Evolutionary conservation across 1,140 invertebrate genomes (phyloP), one percentile per base, ranked within the genome.

Genomic region (Phthorimaea operculella): DNA sequence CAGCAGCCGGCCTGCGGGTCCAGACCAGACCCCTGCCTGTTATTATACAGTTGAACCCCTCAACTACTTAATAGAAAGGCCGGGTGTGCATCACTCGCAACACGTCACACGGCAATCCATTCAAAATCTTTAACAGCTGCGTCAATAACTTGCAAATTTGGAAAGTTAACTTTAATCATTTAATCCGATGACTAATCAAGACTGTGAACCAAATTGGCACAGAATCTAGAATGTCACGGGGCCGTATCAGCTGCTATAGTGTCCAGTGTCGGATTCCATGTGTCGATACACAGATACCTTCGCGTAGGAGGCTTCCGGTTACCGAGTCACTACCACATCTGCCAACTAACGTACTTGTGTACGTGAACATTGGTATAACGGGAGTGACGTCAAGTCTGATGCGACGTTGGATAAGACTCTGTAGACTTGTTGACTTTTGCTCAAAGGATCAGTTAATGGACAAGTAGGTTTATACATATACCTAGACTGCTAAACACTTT

Each of bases 21-120:
- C 65, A 70, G 65, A n/a, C n/a, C 66, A 69, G 72, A 62, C 62
- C 57, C 36, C 58, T 36, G 57, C 59, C 62, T 60, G 63, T 68
- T 67, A 70, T 67, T 74, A 66, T 75, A 70, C 63, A 62, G 62
- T 68, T 57, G 59, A 52, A 65, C 57, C 63, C 59, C 57, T 44
- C 57, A 50, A 33, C 21, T 57, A 16, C 52, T 39, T 39, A 39
- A 39, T 39, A 39, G 36, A 39, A 39, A n/a, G 36, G n/a, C 36
- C 36, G 36, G 36, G 10, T 10, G 10, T 39, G 36, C 36, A 12
- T 39, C 36, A 9, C 3, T 39, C 36, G 8, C 36, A 5, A 16
- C 44, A 17, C 11, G 15, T 47, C 14, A 47, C 4, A 14, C 16
- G 3, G 44, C 15, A 17, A 47, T 16, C 3, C 10, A 47, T 47